phyloP scores from a whole-genome alignment of 2,888 invertebrate species.

The Cistogaster globosa region DNA sequence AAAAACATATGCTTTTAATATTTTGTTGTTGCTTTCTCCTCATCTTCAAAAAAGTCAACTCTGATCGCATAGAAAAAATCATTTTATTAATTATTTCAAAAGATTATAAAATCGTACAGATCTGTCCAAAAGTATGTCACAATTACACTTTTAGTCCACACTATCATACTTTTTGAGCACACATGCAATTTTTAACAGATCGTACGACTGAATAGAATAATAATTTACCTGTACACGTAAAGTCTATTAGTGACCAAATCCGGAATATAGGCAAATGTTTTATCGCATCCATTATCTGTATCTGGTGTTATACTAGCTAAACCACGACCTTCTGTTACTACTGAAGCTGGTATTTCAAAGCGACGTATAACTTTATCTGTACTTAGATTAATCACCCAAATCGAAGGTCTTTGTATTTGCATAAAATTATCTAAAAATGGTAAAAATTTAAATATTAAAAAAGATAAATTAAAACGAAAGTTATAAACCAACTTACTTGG shows the following conservation, averaged over 20 bases:
- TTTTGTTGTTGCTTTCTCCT: no score
- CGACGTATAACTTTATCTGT: slow-evolving; percentile 86
- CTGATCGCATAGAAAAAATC: no score
- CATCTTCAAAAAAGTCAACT: no score
- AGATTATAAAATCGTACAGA: no score
- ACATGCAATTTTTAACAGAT: no score
- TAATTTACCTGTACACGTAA: slow-evolving; percentile 82
- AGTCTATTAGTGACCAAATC: slow-evolving; percentile 78
- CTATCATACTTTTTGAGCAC: no score
- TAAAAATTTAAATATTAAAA: neutral
- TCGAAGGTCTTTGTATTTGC: slow-evolving; percentile 85
- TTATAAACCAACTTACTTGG: slow-evolving; percentile 83
- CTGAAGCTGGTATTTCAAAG: slow-evolving; percentile 83
- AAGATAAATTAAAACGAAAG: neutral
- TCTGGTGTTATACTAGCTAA: slow-evolving; percentile 89
- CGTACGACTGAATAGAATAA: no score
- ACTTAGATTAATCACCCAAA: slow-evolving; percentile 87
- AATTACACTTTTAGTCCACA: no score
- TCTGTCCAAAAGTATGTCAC: no score
- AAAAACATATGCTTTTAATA: no score
- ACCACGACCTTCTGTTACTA: slow-evolving; percentile 83
- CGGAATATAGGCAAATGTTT: slow-evolving; percentile 89
- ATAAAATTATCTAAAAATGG: slow-evolving; percentile 77
- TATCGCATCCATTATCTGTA: slow-evolving; percentile 84
- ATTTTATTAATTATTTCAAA: no score